Percentiles rank a stretch among this genome's conserved stretches.
Conservation (phyloP, 1,140 invertebrate genomes). For the Leptestheria dahalacensis region DNA sequence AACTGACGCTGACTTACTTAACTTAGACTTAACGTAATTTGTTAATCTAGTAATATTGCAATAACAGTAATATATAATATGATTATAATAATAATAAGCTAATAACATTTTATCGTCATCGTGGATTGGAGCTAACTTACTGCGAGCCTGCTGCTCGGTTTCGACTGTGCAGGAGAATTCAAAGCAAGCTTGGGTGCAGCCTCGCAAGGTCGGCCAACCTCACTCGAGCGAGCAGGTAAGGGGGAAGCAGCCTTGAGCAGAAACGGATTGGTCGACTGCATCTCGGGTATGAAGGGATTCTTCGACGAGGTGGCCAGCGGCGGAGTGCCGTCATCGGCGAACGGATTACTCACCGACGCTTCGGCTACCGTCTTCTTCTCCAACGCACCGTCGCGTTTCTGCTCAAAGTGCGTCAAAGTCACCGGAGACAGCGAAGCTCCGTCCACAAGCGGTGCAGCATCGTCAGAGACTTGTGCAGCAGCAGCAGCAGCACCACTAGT, state of each 20-base stretch:
- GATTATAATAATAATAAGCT: too few species aligned
- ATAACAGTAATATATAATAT: too few species aligned
- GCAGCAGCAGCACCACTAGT: not conserved
- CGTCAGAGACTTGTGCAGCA: not conserved
- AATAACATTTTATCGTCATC: too few species aligned
- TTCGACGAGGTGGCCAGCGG: slow-evolving; percentile 2
- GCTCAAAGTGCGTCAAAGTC: slow-evolving; percentile 38
- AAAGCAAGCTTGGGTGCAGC: not conserved
- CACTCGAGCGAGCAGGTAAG: not conserved
- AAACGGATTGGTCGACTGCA: not conserved
- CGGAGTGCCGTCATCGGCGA: slow-evolving; percentile 16
- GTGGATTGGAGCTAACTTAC: too few species aligned
- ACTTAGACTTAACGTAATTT: too few species aligned
- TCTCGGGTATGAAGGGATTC: not conserved
- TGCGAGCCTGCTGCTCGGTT: not conserved
- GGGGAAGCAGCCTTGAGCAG: slow-evolving; percentile 6
- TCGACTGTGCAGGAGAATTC: not conserved
- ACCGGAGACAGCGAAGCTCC: slow-evolving; percentile 28
- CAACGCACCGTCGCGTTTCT: slow-evolving; percentile 33
- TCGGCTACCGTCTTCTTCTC: slow-evolving; percentile 26
- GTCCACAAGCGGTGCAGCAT: slow-evolving; percentile 11
- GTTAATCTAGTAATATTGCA: too few species aligned
- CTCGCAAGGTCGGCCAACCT: not conserved
- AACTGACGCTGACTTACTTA: too few species aligned
- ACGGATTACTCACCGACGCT: slow-evolving; percentile 21